Evolutionary conservation across 2,113 vertebrate genomes (phyloP), one percentile per base, ranked within the genome.

Genomic region (Delphinapterus leucas): DNA sequence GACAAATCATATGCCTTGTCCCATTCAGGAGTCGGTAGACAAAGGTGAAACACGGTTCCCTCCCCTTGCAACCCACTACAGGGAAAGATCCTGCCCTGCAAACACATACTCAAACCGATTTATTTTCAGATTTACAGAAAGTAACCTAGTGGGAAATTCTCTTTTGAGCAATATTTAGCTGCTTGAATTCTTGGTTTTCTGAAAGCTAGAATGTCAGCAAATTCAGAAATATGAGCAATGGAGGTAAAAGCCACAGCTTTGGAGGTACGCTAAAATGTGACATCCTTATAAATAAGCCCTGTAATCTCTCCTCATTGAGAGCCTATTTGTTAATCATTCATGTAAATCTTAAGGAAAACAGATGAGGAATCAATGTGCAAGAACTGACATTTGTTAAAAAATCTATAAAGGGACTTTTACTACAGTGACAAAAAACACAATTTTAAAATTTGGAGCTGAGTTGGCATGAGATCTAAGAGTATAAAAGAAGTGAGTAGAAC

Each of bases 301-400:
- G 9, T 85, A 70, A 38, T 96, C 97, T 94, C 70, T 92, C 97
- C 90, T 87, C 61, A 65, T 41, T n/a, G 83, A 90, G 96, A 97
- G 83, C 95, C 95, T 74, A 49, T 97, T 98, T 96, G 95, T 98
- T 96, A 97, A 94, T 98, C 98, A 97, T 98, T 98, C 94, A 97
- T 97, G 88, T 97, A 65, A 60, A 38, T 60, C 38, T 97, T 98
- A 90, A 97, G 97, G 97, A 97, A 98, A 95, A 86, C 20, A 93
- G 97, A 41, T 74, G 93, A 87, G 96, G 74, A 74, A 96, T 63
- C 93, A 94, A 96, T 98, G 98, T 98, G 90, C 70, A 96, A 97
- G 85, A 74, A 97, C 90, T 7, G 3, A 85, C 96, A 96, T 89
- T 97, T 97, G 93, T 97, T 98, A 91, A 55, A 98, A 93, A 58